Evolutionary conservation across 2,113 vertebrate genomes (phyloP).

Genomic region (Sapayoa aenigma): DNA sequence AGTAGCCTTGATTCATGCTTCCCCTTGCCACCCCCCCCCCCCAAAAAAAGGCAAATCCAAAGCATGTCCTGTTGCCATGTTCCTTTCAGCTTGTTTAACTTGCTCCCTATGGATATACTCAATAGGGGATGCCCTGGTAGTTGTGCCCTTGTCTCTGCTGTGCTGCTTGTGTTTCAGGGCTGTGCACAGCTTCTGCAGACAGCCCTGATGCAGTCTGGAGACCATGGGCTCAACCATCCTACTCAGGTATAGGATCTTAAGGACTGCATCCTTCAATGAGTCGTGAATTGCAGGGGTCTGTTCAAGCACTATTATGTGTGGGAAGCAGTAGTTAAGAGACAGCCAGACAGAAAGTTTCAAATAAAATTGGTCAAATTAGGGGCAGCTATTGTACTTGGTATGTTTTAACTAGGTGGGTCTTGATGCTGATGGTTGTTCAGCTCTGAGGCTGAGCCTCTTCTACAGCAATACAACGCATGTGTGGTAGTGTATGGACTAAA

Average conservation of each 20-base stretch:
- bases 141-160: background rate
- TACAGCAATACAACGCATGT: background rate
- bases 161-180: background rate
- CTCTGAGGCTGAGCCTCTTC: background rate
- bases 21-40: too few species aligned
- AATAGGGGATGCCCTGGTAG: background rate
- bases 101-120: background rate
- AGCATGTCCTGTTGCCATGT: background rate
- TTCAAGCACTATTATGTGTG: background rate
- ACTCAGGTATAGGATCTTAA: background rate
- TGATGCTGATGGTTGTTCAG: background rate
- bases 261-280: background rate
- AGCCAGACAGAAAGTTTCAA: background rate
- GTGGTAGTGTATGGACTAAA: background rate
- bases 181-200: background rate
- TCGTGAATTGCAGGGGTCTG: background rate
- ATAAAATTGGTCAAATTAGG: background rate
- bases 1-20: background rate
- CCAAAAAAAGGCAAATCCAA: background rate
- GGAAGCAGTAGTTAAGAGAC: background rate
- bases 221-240: background rate
- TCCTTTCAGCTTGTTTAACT: background rate
- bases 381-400: background rate
- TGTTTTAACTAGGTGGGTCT: background rate
- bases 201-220: background rate